Evolutionary conservation across 92 coral and sea anemone species (phyloP).

Genomic region (Parazoanthus atlanticus): DNA sequence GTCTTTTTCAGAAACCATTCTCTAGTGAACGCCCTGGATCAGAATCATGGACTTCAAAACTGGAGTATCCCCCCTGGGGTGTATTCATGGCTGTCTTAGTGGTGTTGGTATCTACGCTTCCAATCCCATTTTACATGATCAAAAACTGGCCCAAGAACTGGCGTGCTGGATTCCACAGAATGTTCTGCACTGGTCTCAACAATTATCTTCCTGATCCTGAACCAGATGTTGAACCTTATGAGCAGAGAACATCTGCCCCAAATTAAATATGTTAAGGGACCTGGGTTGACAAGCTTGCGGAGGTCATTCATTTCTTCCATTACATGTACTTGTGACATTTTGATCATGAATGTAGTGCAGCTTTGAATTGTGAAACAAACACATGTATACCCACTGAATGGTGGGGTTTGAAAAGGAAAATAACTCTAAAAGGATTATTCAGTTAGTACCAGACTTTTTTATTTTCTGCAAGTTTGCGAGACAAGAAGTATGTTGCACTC

Average conservation of each 20-base stretch:
- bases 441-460: no score
- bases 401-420: background rate
- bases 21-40: slow-evolving; percentile 72
- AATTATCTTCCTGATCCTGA: slow-evolving; percentile 93
- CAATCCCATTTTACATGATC: slow-evolving; percentile 82
- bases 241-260: background rate
- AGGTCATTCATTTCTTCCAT: background rate
- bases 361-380: background rate
- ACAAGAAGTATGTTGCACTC: no score
- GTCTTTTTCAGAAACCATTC: slow-evolving; percentile 70
- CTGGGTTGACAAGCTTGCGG: background rate
- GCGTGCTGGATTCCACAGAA: slow-evolving; percentile 87
- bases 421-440: no score
- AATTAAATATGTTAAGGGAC: background rate
- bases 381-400: no score
- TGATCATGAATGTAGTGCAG: background rate
- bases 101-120: slow-evolving; percentile 86
- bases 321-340: background rate
- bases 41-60: slow-evolving; percentile 57
- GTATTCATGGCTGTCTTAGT: slow-evolving; percentile 71
- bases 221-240: slow-evolving; percentile 34
- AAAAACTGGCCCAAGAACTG: slow-evolving; percentile 98
- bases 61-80: slow-evolving; percentile 90
- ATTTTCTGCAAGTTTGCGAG: no score
- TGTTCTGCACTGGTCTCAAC: slow-evolving; percentile 83